These are phyloP conservation scores for Strigamia crassipes DNA, from an alignment of 2,888 invertebrate species.

Conservation along the genomic window DNA sequence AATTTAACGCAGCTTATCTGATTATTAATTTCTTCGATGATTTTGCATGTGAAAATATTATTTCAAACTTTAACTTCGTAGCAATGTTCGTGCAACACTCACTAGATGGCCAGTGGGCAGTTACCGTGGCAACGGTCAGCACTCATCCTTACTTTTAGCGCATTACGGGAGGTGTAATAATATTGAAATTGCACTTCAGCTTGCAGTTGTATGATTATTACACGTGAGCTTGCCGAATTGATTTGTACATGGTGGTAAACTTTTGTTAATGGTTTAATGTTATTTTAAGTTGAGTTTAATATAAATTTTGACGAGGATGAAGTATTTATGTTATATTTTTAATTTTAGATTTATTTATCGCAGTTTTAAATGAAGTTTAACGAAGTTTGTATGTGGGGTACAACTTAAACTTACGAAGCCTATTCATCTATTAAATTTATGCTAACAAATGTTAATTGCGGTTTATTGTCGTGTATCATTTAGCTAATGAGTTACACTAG, in stretches of 20 bases:
- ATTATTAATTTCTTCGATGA: not conserved
- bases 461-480: too few relatives aligned
- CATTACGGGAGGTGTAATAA: not conserved
- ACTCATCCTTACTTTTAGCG: not conserved
- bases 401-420: too few relatives aligned
- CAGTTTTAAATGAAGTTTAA: not conserved
- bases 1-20: not conserved
- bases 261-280: not conserved
- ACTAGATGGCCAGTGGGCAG: slow-evolving; percentile 4
- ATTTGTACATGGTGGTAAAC: too few relatives aligned
- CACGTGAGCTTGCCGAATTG: not conserved
- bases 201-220: not conserved
- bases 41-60: slow-evolving; percentile 23
- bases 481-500: too few relatives aligned
- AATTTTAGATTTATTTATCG: not conserved
- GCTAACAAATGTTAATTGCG: too few relatives aligned
- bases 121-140: not conserved
- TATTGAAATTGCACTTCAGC: slow-evolving; percentile 19
- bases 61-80: not conserved
- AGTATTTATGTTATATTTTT: not conserved
- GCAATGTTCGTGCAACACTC: not conserved
- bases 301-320: not conserved
- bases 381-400: too few relatives aligned
- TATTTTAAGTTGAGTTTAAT: not conserved
- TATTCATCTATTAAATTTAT: not conserved